A percentile compares a stretch with the other conserved stretches of the same genome.
These are phyloP conservation scores for Drosophila bipectinata DNA, from an alignment of 1,140 invertebrate species.

Conservation along the genomic window DNA sequence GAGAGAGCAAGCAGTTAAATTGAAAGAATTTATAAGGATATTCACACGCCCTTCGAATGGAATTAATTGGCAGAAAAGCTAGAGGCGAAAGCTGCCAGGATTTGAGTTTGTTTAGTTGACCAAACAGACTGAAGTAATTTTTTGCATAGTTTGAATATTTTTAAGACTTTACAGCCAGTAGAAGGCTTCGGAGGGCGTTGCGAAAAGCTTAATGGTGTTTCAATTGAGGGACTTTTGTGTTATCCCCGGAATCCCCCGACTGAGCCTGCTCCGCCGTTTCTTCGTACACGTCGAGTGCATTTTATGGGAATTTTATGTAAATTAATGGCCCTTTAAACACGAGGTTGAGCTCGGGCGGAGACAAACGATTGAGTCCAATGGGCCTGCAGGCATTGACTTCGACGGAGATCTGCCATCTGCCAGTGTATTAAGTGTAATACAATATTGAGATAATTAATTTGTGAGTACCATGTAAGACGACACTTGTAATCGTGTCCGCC, in stretches of 20 bases:
- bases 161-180: constrained; percentile 3
- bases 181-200: constrained; percentile 4
- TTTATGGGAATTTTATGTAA: constrained; percentile 59
- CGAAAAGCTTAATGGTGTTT: constrained; percentile 56
- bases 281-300: constrained; percentile 16
- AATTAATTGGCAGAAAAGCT: constrained; percentile 9
- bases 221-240: constrained; percentile 34
- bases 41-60: constrained; percentile 12
- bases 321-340: constrained; percentile 55
- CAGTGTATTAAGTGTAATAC: constrained; percentile 40
- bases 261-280: constrained; percentile 30
- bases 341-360: neutral
- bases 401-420: constrained; percentile 23
- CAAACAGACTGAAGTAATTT: constrained; percentile 37
- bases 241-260: constrained; percentile 32
- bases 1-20: constrained; percentile 41
- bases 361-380: constrained; percentile 21
- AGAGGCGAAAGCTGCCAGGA: constrained; percentile 1
- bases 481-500: constrained; percentile 28
- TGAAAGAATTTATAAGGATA: constrained; percentile 44
- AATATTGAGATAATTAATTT: constrained; percentile 46
- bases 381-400: constrained; percentile 9
- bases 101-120: constrained; percentile 36
- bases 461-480: constrained; percentile 39
- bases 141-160: constrained; percentile 35